A percentile compares a stretch with the other conserved stretches of the same genome.
Evolutionary conservation across 2,888 invertebrate genomes (phyloP).

Genomic region (Leptinotarsa tumamoca): DNA sequence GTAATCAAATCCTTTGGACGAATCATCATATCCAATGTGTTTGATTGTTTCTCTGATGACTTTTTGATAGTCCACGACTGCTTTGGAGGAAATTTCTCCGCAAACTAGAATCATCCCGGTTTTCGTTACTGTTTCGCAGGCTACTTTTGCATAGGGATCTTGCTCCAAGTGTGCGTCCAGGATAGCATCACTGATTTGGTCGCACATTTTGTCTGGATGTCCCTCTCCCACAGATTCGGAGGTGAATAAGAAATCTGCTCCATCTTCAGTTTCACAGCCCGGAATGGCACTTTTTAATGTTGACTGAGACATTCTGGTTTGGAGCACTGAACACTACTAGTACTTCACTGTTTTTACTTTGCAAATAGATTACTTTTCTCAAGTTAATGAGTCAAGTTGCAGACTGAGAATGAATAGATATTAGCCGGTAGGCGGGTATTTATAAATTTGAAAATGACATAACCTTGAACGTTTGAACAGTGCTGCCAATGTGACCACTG

Average conservation of each 20-base stretch:
- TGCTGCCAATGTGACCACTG: no score
- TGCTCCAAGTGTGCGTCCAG: conserved; percentile 93
- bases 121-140: conserved; percentile 98
- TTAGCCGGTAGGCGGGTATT: no score
- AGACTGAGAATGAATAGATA: no score
- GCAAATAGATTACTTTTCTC: conserved; percentile 67
- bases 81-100: conserved; percentile 99
- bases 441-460: no score
- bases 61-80: conserved; percentile 96
- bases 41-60: conserved; percentile 96
- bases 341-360: conserved; percentile 64
- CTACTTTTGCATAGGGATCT: conserved; percentile 97
- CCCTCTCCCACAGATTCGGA: conserved; percentile 99
- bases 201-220: conserved; percentile 99
- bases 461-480: no score
- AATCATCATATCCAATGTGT: conserved; percentile 99
- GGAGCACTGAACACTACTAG: conserved; percentile 51
- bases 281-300: conserved; percentile 74
- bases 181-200: conserved; percentile 96
- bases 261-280: conserved; percentile 83
- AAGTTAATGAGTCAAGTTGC: no score
- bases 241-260: conserved; percentile 93
- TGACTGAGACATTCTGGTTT: conserved; percentile 77
- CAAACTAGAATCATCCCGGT: conserved; percentile 99
- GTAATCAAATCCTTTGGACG: conserved; percentile 99